Evolutionary conservation across 2,113 vertebrate species (phyloP).

Genomic region (Zapornia atra): DNA sequence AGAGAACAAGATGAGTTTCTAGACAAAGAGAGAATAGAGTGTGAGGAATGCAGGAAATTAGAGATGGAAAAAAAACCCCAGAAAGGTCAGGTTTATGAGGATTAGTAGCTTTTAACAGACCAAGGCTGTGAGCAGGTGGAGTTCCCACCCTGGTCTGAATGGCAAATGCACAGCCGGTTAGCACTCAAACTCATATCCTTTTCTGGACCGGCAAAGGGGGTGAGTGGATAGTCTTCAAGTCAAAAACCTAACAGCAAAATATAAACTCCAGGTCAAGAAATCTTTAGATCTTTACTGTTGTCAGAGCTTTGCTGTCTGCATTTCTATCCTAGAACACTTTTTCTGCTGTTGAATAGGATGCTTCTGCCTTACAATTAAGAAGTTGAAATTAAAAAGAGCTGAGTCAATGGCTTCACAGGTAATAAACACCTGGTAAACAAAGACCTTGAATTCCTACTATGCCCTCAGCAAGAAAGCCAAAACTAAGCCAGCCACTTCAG

Average conservation of each 20-base stretch:
- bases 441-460: not conserved
- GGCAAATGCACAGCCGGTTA: constrained; percentile 12
- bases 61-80: constrained; percentile 2
- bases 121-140: constrained; percentile 69
- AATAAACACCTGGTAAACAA: not conserved
- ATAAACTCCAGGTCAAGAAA: not conserved
- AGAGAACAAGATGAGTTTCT: constrained; percentile 59
- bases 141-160: constrained; percentile 46
- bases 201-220: not conserved
- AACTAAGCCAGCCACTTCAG: not conserved
- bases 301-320: not conserved
- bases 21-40: constrained; percentile 67
- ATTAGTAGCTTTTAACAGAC: constrained; percentile 70
- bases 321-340: not conserved
- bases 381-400: not conserved
- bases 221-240: not conserved
- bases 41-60: constrained; percentile 57
- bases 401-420: not conserved
- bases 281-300: not conserved
- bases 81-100: constrained; percentile 58
- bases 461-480: not conserved
- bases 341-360: not conserved
- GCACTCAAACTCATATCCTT: not conserved
- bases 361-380: not conserved
- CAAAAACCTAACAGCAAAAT: not conserved